These are phyloP conservation scores for Heliocidaris tuberculata DNA, from an alignment of 35 echinoderm and acorn worm species.

Conservation along the genomic window DNA sequence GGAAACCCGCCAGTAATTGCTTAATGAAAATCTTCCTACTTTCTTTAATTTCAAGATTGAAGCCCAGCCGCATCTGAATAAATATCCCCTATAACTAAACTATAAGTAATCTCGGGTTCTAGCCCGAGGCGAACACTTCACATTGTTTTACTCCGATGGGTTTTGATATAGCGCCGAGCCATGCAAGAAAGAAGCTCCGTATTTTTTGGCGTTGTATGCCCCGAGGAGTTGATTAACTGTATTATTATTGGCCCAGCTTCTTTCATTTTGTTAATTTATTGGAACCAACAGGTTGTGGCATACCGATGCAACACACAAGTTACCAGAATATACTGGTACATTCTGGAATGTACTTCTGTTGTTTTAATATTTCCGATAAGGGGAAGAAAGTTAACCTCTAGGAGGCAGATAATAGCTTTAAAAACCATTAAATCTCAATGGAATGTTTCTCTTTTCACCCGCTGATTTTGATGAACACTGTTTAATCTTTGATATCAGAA, in stretches of 20 bases:
- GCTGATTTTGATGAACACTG: too few relatives aligned
- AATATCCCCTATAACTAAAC: conserved; percentile 1
- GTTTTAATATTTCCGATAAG: too few relatives aligned
- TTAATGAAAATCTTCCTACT: conserved; percentile 6
- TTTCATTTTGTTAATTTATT: neutral
- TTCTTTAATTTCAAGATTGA: conserved; percentile 19
- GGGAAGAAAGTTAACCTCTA: too few relatives aligned
- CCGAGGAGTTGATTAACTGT: neutral
- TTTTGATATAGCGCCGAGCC: neutral
- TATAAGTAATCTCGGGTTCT: neutral
- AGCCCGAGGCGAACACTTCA: neutral
- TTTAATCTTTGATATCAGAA: too few relatives aligned
- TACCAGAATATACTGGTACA: neutral
- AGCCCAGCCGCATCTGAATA: neutral
- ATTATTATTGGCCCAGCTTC: neutral
- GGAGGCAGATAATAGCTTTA: too few relatives aligned
- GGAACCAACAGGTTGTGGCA: conserved; percentile 7
- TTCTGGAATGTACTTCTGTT: too few relatives aligned
- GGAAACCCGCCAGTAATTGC: neutral
- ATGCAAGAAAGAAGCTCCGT: neutral
- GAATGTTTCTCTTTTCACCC: too few relatives aligned
- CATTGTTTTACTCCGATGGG: neutral
- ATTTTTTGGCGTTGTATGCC: neutral
- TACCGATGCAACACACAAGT: neutral
- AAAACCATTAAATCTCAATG: too few relatives aligned